Percentiles rank a stretch among this genome's conserved stretches.
phyloP scores from a whole-genome alignment of 2,113 vertebrate genomes.

The Pica pica region DNA sequence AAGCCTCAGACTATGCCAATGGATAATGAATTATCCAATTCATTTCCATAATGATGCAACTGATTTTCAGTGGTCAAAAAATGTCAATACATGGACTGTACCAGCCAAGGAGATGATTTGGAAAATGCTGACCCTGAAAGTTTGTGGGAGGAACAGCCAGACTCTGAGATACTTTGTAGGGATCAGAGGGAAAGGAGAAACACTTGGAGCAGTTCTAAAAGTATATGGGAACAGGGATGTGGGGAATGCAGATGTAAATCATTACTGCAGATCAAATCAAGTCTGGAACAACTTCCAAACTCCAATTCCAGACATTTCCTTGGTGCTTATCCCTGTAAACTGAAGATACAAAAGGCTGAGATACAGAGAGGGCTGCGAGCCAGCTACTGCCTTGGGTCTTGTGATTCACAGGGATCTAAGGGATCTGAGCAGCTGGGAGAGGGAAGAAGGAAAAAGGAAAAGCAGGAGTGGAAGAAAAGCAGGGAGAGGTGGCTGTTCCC shows the following conservation, averaged over 20 bases:
- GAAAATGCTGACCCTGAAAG: not conserved
- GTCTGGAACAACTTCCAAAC: not conserved
- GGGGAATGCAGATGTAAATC: not conserved
- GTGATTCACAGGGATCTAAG: not conserved
- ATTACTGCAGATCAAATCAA: not conserved
- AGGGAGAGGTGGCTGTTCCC: accelerated
- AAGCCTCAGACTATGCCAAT: not conserved
- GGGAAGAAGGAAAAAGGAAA: not conserved
- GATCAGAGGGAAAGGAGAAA: not conserved
- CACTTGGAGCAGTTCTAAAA: not conserved
- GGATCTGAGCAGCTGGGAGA: not conserved
- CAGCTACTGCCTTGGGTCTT: not conserved
- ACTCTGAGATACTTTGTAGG: not conserved
- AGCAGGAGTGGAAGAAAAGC: not conserved
- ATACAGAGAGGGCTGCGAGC: not conserved
- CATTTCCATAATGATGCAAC: not conserved
- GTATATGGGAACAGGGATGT: not conserved
- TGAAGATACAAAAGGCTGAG: not conserved
- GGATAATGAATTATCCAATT: not conserved
- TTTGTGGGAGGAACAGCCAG: not conserved
- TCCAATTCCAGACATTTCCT: not conserved
- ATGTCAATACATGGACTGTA: not conserved
- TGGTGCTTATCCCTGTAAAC: not conserved
- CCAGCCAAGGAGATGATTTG: not conserved
- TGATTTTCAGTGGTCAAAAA: not conserved